These are phyloP conservation scores for Philopotamus ludificatus DNA, from an alignment of 1,140 invertebrate species.

Conservation along the genomic window DNA sequence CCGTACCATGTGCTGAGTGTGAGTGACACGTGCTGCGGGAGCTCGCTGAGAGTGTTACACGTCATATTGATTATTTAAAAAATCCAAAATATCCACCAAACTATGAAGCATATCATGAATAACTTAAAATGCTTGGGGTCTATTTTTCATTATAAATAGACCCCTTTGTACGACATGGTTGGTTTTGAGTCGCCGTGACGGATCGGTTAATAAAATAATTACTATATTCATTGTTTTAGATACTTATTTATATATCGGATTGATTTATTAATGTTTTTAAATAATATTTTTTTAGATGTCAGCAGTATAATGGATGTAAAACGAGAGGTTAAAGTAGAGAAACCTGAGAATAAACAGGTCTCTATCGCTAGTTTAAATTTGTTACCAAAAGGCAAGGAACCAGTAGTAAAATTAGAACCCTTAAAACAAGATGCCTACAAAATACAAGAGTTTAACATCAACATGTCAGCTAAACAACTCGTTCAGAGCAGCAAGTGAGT, in stretches of 20 bases:
- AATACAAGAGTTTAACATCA: constrained; percentile 62
- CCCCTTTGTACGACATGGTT: too few relatives aligned
- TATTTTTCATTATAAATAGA: too few relatives aligned
- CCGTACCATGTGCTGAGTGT: too few relatives aligned
- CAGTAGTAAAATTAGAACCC: constrained; percentile 61
- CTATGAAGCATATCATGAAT: too few relatives aligned
- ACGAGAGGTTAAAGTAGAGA: constrained; percentile 41
- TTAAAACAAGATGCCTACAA: constrained; percentile 54
- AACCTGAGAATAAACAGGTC: constrained; percentile 18
- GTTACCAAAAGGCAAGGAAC: constrained; percentile 46
- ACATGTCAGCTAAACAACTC: constrained; percentile 71
- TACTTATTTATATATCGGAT: neutral
- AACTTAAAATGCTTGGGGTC: too few relatives aligned
- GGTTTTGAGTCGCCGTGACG: too few relatives aligned
- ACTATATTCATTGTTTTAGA: too few relatives aligned
- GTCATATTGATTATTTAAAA: too few relatives aligned
- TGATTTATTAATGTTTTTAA: neutral
- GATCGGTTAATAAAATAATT: too few relatives aligned
- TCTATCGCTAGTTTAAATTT: constrained; percentile 13
- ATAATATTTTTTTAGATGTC: constrained; percentile 9
- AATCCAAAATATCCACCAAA: too few relatives aligned
- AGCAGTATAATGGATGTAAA: constrained; percentile 36
- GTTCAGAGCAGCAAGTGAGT: constrained; percentile 67
- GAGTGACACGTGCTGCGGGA: too few relatives aligned
- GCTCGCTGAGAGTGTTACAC: too few relatives aligned